These are phyloP conservation scores for Mythimna ferrago DNA, from an alignment of 2,888 invertebrate genomes.

Conservation along the genomic window DNA sequence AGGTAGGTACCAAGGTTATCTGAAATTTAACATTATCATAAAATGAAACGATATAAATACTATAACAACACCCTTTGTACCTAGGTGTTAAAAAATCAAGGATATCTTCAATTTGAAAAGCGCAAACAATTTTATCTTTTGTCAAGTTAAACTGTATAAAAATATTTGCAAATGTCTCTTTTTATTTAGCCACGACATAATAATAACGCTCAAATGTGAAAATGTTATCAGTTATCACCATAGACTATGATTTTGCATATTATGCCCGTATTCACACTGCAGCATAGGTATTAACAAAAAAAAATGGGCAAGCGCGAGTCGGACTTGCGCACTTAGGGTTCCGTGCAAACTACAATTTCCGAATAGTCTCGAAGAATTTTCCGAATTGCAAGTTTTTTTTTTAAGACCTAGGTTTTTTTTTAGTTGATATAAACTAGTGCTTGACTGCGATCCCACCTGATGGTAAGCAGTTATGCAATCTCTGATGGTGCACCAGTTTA, in stretches of 20 bases:
- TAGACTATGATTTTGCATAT: neutral
- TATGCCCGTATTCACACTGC: neutral
- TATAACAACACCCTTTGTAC: constrained; percentile 1
- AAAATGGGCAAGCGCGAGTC: no score
- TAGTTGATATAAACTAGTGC: no score
- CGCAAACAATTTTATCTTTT: constrained; percentile 49
- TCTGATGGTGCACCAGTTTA: no score
- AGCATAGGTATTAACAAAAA: neutral
- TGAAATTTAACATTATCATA: neutral
- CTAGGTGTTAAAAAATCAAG: neutral
- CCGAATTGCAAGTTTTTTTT: no score
- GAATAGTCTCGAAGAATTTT: no score
- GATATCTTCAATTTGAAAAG: constrained; percentile 17
- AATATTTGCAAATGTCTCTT: constrained; percentile 16
- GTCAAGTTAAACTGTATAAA: constrained; percentile 21
- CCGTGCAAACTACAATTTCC: no score
- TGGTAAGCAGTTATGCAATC: no score
- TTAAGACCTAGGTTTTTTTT: no score
- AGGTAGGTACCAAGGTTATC: no score
- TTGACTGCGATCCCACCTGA: no score
- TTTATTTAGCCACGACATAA: neutral
- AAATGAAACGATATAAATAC: neutral
- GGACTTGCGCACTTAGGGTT: no score
- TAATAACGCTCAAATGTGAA: constrained; percentile 23
- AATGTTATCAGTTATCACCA: constrained; percentile 26